Evolutionary conservation across 2,888 invertebrate species (phyloP).

Genomic region (Volucella inanis): DNA sequence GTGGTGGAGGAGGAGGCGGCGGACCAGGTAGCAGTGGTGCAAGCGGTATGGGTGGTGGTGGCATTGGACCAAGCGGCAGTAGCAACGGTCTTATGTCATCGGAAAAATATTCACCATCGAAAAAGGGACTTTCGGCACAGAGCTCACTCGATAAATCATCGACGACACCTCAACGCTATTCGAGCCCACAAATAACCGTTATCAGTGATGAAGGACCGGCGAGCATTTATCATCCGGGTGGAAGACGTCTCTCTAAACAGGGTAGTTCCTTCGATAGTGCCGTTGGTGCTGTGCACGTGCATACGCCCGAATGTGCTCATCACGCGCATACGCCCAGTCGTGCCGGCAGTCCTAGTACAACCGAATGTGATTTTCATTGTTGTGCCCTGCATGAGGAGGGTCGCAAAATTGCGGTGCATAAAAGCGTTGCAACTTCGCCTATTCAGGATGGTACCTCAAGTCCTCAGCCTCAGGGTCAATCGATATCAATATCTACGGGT

Average conservation of each 20-base stretch:
- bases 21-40: slow-evolving; percentile 79
- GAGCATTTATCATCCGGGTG: slow-evolving; percentile 83
- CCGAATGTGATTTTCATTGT: slow-evolving; percentile 97
- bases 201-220: slow-evolving; percentile 95
- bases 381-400: slow-evolving; percentile 97
- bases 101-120: slow-evolving; percentile 83
- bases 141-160: slow-evolving; percentile 87
- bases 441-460: slow-evolving; percentile 91
- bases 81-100: slow-evolving; percentile 80
- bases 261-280: slow-evolving; percentile 88
- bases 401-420: slow-evolving; percentile 94
- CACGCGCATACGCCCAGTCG: slow-evolving; percentile 88
- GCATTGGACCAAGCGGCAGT: slow-evolving; percentile 80
- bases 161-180: slow-evolving; percentile 84
- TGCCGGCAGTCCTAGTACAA: slow-evolving; percentile 86
- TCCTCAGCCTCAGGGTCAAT: slow-evolving; percentile 86
- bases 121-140: slow-evolving; percentile 84
- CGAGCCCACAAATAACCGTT: slow-evolving; percentile 95
- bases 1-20: slow-evolving; percentile 83
- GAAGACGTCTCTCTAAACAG: slow-evolving; percentile 85
- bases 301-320: slow-evolving; percentile 91
- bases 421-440: slow-evolving; percentile 96
- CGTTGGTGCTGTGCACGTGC: slow-evolving; percentile 88
- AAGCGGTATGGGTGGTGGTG: slow-evolving; percentile 71
- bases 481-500: slow-evolving; percentile 82